Percentiles rank a stretch among this genome's conserved stretches.
Evolutionary conservation across 2,888 invertebrate species (phyloP).

Genomic region (Pseudoips prasinana): DNA sequence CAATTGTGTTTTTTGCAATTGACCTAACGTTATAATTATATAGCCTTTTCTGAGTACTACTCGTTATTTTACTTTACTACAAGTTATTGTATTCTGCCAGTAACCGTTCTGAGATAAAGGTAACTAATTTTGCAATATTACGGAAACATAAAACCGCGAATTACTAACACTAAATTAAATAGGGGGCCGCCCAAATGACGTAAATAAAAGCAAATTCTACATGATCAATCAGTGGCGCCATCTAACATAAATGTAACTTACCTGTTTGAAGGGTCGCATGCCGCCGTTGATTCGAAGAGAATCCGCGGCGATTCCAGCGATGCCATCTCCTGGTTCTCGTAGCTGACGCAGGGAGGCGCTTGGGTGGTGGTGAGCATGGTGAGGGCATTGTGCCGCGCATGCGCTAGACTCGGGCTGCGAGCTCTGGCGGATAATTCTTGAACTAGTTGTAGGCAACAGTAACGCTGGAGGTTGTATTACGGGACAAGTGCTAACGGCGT

Average conservation of each 20-base stretch:
- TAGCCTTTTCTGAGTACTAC: slow-evolving; percentile 32
- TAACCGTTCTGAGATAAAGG: too few species aligned
- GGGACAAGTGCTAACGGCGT: slow-evolving; percentile 84
- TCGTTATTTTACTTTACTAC: too few species aligned
- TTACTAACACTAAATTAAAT: too few species aligned
- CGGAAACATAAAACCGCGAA: too few species aligned
- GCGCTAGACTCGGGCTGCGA: slow-evolving; percentile 90
- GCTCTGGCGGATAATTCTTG: slow-evolving; percentile 93
- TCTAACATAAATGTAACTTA: slow-evolving; percentile 72
- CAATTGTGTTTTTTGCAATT: slow-evolving; percentile 48
- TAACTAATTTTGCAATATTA: too few species aligned
- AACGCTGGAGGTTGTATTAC: slow-evolving; percentile 87
- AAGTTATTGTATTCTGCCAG: too few species aligned
- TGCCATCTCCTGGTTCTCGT: slow-evolving; percentile 91
- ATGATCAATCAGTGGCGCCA: slow-evolving; percentile 50
- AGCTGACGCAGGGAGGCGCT: slow-evolving; percentile 94
- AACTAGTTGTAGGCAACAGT: slow-evolving; percentile 86
- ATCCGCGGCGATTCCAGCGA: slow-evolving; percentile 97
- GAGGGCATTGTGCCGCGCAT: slow-evolving; percentile 85
- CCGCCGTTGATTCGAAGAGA: slow-evolving; percentile 98
- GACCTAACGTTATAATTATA: slow-evolving; percentile 50
- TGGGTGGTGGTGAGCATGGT: slow-evolving; percentile 86
- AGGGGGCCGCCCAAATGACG: too few species aligned
- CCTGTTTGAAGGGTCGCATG: slow-evolving; percentile 97
- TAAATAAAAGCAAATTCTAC: too few species aligned